Evolutionary conservation across 2,888 invertebrate genomes (phyloP).

Genomic region (Hemistola chrysoprasaria): DNA sequence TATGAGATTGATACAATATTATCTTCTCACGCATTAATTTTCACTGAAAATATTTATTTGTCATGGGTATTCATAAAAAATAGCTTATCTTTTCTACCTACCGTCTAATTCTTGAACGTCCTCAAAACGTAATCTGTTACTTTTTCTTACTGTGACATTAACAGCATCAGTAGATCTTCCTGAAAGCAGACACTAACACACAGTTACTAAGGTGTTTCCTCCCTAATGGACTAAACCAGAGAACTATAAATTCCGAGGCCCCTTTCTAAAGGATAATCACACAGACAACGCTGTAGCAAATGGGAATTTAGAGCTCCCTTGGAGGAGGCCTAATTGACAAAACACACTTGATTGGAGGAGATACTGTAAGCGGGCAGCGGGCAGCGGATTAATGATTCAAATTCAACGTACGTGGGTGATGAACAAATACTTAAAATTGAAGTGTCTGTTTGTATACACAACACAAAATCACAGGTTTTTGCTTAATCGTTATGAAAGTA

Average conservation of each 20-base stretch:
- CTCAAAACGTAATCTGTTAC: conserved; percentile 14
- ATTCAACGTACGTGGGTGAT: too few relatives aligned
- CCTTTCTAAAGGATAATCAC: conserved; percentile 73
- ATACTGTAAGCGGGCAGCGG: conserved; percentile 8
- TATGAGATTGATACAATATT: too few relatives aligned
- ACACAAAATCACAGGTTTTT: too few relatives aligned
- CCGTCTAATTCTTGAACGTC: background rate
- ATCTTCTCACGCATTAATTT: too few relatives aligned
- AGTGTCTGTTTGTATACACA: too few relatives aligned
- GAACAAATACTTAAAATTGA: too few relatives aligned
- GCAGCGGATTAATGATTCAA: background rate
- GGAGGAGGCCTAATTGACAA: conserved; percentile 68
- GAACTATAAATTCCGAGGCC: conserved; percentile 69
- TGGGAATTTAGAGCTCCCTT: conserved; percentile 67
- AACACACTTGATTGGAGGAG: conserved; percentile 54
- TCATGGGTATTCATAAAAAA: too few relatives aligned
- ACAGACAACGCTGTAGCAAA: conserved; percentile 62
- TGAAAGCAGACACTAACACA: conserved; percentile 36
- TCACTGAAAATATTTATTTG: too few relatives aligned
- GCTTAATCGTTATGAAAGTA: too few relatives aligned
- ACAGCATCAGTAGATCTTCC: conserved; percentile 27
- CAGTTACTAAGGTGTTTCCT: conserved; percentile 43
- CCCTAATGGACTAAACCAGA: conserved; percentile 66
- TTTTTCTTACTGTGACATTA: conserved; percentile 16
- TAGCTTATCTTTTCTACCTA: too few relatives aligned